phyloP scores from a whole-genome alignment of 53 echinoderm and acorn worm species.

The Antedon mediterranea region DNA sequence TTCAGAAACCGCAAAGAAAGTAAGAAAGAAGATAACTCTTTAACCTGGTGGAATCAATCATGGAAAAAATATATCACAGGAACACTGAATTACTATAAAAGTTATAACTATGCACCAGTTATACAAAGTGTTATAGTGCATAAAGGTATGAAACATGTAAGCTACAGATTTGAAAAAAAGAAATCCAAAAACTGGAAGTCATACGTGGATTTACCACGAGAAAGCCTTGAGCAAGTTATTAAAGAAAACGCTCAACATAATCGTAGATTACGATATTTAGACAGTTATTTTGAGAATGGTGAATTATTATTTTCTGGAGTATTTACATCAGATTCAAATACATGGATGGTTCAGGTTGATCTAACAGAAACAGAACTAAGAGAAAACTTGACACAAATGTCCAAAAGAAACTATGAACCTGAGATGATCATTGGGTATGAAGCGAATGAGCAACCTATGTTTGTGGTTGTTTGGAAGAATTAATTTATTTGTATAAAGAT shows the following conservation, averaged over 20 bases:
- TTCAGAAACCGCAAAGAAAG: background rate
- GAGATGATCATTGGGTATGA: conserved; percentile 34
- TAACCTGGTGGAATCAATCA: background rate
- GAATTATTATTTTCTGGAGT: conserved; percentile 59
- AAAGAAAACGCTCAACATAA: conserved; percentile 44
- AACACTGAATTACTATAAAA: background rate
- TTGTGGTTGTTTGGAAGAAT: conserved; percentile 34
- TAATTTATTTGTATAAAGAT: conserved; percentile 1
- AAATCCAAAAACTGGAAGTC: conserved; percentile 50
- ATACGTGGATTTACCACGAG: conserved; percentile 34
- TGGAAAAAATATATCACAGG: background rate
- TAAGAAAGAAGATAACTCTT: background rate
- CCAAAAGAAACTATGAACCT: conserved; percentile 1
- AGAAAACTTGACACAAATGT: background rate
- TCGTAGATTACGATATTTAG: conserved; percentile 44
- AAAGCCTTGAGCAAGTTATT: conserved; percentile 39
- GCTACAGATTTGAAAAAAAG: conserved; percentile 41
- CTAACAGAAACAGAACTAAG: conserved; percentile 2
- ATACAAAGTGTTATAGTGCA: conserved; percentile 44
- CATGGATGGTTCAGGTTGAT: conserved; percentile 11
- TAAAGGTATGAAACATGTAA: conserved; percentile 30
- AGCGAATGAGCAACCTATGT: conserved; percentile 13
- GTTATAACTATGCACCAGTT: conserved; percentile 26
- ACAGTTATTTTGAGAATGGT: conserved; percentile 42
- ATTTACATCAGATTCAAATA: conserved; percentile 26